phyloP scores from a whole-genome alignment of 2,888 invertebrate species.

The Leptinotarsa tumamoca region DNA sequence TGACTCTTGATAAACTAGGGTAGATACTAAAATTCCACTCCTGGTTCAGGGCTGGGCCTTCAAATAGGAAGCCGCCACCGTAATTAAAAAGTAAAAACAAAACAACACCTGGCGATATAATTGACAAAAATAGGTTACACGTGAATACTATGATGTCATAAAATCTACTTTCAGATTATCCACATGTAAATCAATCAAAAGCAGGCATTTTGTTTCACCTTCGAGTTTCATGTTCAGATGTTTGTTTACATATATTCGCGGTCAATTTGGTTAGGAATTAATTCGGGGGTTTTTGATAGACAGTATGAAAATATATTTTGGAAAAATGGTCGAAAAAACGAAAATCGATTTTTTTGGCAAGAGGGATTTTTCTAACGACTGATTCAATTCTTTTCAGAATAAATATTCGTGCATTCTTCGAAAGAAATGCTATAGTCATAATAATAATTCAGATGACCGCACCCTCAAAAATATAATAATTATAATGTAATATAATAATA shows the following conservation, averaged over 20 bases:
- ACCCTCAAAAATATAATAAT: too few species aligned
- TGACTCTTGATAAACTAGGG: neutral
- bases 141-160: neutral
- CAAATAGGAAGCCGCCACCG: neutral
- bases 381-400: too few species aligned
- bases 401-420: too few species aligned
- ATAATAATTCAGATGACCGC: too few species aligned
- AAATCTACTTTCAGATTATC: neutral
- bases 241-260: conserved; percentile 2
- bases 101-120: neutral
- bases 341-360: too few species aligned
- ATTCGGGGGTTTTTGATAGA: neutral
- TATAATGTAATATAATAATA: too few species aligned
- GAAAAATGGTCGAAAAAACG: too few species aligned
- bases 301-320: neutral
- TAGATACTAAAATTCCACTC: neutral
- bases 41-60: neutral
- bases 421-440: too few species aligned
- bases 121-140: conserved; percentile 9
- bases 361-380: too few species aligned
- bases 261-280: neutral
- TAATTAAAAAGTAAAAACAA: neutral
- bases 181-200: neutral
- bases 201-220: neutral
- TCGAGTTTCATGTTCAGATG: neutral